A percentile compares a stretch with the other conserved stretches of the same genome.
Evolutionary conservation across 1,140 invertebrate genomes (phyloP).

Genomic region (Drosophila aff.): DNA sequence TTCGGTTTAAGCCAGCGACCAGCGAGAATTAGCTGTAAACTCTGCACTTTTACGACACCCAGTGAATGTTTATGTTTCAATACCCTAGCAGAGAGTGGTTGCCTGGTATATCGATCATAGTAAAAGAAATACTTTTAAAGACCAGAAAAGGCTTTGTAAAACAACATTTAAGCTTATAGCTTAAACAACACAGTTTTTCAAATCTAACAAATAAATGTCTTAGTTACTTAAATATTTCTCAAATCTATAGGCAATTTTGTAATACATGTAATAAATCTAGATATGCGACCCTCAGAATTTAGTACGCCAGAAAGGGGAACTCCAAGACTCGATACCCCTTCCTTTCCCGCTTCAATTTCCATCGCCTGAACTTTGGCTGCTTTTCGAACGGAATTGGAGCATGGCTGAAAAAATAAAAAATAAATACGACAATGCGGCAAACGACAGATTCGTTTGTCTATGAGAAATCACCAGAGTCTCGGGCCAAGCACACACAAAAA

Average conservation of each 20-base stretch:
- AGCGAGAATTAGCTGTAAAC: constrained; percentile 48
- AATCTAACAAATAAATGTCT: background rate
- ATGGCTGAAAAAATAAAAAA: constrained; percentile 30
- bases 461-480: constrained; percentile 27
- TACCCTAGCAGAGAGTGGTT: background rate
- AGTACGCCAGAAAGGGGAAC: background rate
- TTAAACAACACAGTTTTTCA: background rate
- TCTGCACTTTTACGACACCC: constrained; percentile 50
- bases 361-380: constrained; percentile 45
- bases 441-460: constrained; percentile 27
- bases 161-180: background rate
- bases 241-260: background rate
- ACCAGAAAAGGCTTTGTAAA: background rate
- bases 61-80: constrained; percentile 20
- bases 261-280: no score
- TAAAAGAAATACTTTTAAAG: no score
- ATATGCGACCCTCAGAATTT: no score
- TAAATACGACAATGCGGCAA: background rate
- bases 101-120: background rate
- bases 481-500: constrained; percentile 18
- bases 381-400: constrained; percentile 51
- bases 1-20: constrained; percentile 3
- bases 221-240: background rate
- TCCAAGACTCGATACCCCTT: background rate
- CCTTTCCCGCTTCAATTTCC: constrained; percentile 15